Evolutionary conservation across 35 echinoderm and acorn worm species (phyloP).

Genomic region (Strongylocentrotus purpuratus): DNA sequence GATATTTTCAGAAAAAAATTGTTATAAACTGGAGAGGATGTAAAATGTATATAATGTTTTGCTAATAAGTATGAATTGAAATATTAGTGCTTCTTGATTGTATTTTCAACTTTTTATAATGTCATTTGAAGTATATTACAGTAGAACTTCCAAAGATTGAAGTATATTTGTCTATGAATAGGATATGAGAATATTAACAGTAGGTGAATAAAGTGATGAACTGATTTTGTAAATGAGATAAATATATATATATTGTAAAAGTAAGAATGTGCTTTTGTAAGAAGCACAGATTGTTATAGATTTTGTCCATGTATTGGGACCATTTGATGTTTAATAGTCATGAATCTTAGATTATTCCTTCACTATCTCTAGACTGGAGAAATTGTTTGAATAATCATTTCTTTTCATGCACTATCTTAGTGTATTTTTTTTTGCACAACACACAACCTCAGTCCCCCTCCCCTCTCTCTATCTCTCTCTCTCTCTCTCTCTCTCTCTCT

Average conservation of each 20-base stretch:
- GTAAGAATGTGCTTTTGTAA: background rate
- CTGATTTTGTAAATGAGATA: background rate
- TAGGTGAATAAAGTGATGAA: background rate
- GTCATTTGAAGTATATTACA: background rate
- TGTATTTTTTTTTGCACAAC: no score
- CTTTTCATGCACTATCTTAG: background rate
- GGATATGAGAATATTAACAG: background rate
- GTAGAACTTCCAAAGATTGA: background rate
- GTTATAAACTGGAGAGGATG: no score
- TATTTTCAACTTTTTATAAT: constrained; percentile 2
- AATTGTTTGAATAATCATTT: background rate
- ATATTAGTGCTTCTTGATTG: constrained; percentile 3
- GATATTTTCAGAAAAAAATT: background rate
- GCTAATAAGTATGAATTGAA: background rate
- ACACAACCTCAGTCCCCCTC: no score
- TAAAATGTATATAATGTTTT: background rate
- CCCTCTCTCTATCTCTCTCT: no score
- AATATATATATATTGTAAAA: background rate
- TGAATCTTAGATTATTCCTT: background rate
- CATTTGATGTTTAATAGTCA: background rate
- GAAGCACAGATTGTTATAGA: background rate
- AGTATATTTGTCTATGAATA: background rate
- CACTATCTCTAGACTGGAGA: background rate
- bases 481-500: background rate
- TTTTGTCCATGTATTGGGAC: background rate